Percentiles rank a stretch among this genome's conserved stretches.
phyloP scores from a whole-genome alignment of 2,888 invertebrate species.

The Archips crataeganus region DNA sequence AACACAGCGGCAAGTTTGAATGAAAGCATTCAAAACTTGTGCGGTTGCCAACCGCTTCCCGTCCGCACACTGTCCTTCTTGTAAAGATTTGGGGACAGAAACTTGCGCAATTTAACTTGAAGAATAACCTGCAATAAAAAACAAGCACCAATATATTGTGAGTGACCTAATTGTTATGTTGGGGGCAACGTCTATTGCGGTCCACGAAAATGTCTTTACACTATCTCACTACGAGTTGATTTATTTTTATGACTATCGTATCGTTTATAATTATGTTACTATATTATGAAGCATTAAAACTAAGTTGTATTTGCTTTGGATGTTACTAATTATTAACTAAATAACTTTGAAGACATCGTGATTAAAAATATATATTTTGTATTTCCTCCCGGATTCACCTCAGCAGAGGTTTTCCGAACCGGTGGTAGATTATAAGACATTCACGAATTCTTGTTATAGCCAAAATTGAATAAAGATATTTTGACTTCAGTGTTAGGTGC shows the following conservation, averaged over 20 bases:
- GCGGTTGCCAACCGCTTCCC: slow-evolving; percentile 48
- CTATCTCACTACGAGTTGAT: neutral
- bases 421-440: too few species aligned
- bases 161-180: slow-evolving; percentile 2
- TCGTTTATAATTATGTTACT: neutral
- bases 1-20: slow-evolving; percentile 69
- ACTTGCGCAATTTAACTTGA: slow-evolving; percentile 40
- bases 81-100: slow-evolving; percentile 35
- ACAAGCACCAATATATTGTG: slow-evolving; percentile 3
- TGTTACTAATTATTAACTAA: too few species aligned
- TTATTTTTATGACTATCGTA: neutral
- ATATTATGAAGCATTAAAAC: too few species aligned
- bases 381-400: too few species aligned
- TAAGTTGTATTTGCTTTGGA: too few species aligned
- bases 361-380: too few species aligned
- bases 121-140: slow-evolving; percentile 30
- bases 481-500: too few species aligned
- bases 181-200: neutral
- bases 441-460: too few species aligned
- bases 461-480: too few species aligned
- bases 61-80: slow-evolving; percentile 41
- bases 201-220: neutral
- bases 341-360: too few species aligned
- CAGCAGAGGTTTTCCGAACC: too few species aligned
- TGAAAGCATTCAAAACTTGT: slow-evolving; percentile 74